A percentile compares a stretch with the other conserved stretches of the same genome.
Evolutionary conservation across 2,888 invertebrate species (phyloP).

Genomic region (Salticus scenicus): DNA sequence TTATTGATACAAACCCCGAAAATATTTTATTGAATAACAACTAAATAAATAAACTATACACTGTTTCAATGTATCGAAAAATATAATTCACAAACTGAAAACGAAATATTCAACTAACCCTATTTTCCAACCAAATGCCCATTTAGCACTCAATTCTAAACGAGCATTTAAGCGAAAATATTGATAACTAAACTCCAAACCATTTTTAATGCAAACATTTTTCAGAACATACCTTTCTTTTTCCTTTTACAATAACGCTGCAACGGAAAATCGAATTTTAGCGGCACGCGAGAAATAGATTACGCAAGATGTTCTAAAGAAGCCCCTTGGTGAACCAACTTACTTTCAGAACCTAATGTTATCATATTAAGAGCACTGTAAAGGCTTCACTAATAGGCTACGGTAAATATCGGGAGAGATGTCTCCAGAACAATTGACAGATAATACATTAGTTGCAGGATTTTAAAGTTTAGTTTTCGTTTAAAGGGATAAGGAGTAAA

Average conservation of each 20-base stretch:
- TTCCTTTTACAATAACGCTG: background rate
- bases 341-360: background rate
- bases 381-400: background rate
- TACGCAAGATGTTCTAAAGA: background rate
- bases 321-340: background rate
- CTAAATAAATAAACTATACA: no score
- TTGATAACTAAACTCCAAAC: background rate
- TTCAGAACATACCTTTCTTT: background rate
- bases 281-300: conserved; percentile 6
- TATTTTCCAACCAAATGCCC: no score
- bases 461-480: no score
- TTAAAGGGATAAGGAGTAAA: no score
- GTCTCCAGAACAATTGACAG: background rate
- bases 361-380: background rate
- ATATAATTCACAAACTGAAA: no score
- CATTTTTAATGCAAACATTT: background rate
- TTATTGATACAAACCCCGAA: no score
- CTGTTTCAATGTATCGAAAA: no score
- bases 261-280: conserved; percentile 2
- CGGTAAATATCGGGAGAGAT: background rate
- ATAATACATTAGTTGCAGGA: background rate
- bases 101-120: no score
- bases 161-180: background rate
- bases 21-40: no score
- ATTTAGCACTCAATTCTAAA: background rate